These are phyloP conservation scores for Octomys mimax DNA, from an alignment of 2,797 vertebrate species.

Conservation along the genomic window DNA sequence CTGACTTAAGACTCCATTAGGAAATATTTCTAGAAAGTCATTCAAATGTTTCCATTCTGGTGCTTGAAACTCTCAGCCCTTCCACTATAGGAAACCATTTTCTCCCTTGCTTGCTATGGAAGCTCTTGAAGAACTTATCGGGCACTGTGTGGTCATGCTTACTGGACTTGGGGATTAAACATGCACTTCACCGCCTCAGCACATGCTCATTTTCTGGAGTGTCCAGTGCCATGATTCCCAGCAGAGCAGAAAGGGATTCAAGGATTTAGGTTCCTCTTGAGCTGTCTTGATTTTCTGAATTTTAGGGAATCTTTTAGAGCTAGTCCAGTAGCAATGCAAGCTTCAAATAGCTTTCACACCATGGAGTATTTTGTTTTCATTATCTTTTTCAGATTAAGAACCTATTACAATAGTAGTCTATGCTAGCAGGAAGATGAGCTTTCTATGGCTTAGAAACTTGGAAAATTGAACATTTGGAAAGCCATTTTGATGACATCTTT, in stretches of 20 bases:
- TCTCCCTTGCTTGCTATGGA: constrained; percentile 74
- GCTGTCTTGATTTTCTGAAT: constrained; percentile 69
- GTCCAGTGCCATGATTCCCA: constrained; percentile 55
- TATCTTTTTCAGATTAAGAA: constrained; percentile 58
- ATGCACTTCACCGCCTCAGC: constrained; percentile 76
- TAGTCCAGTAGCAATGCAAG: constrained; percentile 34
- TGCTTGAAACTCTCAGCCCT: constrained; percentile 64
- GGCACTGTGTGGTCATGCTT: constrained; percentile 77
- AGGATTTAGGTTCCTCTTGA: constrained; percentile 67
- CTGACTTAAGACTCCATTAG: constrained; percentile 65
- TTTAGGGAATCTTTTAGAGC: constrained; percentile 57
- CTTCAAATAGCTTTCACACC: constrained; percentile 49
- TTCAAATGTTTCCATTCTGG: constrained; percentile 78
- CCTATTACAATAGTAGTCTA: not conserved
- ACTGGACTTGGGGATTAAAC: constrained; percentile 72
- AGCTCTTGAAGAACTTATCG: constrained; percentile 74
- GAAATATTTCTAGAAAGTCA: constrained; percentile 81
- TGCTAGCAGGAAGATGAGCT: constrained; percentile 36
- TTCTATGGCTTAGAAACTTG: constrained; percentile 51
- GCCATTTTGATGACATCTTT: constrained; percentile 49
- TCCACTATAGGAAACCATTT: constrained; percentile 68
- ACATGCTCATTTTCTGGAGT: constrained; percentile 80
- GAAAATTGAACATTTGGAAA: constrained; percentile 55
- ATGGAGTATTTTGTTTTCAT: constrained; percentile 4
- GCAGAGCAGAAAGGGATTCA: constrained; percentile 64